These are phyloP conservation scores for Notospermus geniculatus DNA, from an alignment of 1,140 invertebrate species.

Conservation along the genomic window DNA sequence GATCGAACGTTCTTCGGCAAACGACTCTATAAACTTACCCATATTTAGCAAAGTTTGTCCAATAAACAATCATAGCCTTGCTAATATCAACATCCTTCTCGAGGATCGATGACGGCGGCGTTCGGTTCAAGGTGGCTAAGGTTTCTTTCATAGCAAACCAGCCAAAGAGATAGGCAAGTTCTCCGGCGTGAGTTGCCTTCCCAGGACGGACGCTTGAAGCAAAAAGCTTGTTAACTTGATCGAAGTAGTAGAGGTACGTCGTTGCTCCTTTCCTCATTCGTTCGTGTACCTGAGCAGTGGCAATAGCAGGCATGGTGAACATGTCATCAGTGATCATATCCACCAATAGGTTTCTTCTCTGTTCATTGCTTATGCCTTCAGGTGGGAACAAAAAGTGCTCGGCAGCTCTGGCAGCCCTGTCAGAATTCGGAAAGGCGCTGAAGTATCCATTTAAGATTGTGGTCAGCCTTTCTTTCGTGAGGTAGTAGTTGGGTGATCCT, in stretches of 20 bases:
- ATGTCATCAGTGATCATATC: slow-evolving; percentile 1
- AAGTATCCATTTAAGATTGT: not conserved
- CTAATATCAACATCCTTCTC: not conserved
- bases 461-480: not conserved
- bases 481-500: not conserved
- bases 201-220: not conserved
- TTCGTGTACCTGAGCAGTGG: not conserved
- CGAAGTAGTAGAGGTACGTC: slow-evolving; percentile 1
- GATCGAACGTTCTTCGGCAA: too few relatives aligned
- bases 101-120: too few relatives aligned
- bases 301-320: not conserved
- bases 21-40: slow-evolving; percentile 7
- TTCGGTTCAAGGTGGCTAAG: too few relatives aligned
- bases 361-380: not conserved
- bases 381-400: not conserved
- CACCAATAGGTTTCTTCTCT: not conserved
- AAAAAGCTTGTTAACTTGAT: not conserved
- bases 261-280: not conserved
- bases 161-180: slow-evolving; percentile 6
- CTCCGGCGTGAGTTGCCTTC: not conserved
- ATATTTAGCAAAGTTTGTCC: slow-evolving; percentile 5
- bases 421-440: not conserved
- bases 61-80: not conserved
- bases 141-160: not conserved
- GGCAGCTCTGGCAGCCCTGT: not conserved